Evolutionary conservation across 2,113 vertebrate species (phyloP), one percentile per base, ranked within the genome.

Genomic region (Macroglossus sobrinus): DNA sequence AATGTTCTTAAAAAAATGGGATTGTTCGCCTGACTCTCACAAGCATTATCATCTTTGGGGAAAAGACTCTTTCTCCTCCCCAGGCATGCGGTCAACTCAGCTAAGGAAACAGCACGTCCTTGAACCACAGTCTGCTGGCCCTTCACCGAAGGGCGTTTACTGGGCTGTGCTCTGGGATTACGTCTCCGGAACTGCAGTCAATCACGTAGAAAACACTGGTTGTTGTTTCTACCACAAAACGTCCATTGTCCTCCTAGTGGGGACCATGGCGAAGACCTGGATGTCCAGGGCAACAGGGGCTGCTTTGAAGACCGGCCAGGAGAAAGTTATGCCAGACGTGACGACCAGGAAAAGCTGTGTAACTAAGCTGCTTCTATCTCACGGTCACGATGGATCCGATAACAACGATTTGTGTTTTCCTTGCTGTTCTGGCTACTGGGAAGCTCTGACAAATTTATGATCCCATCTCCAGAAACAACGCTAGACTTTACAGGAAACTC

Each of bases 341-440:
- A 64, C 72, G 81, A 97, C 76, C 88, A 75, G 96, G 91, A 95
- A 96, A 89, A 93, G 81, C 35, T 45, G 68, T 57, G 78, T 89
- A 82, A 96, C 55, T 12, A 76, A 95, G 95, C 94, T 78, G 69
- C 55, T 89, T 94, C 96, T 94, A 88, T 97, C 94, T 96, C 91
- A 15, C 47, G 89, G 89, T 64, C 11, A 75, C 91, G 88, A 76
- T 64, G 68, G 85, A 47, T 75, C 9, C 0, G n/a, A 63, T 91
- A 64, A 93, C 78, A 68, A 82, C 81, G 18, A 57, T 66, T 68
- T 78, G 80, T 76, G 76, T 92, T 90, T 92, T 66, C 76, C 87
- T 91, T 85, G 92, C 91, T 91, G 61, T 96, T 91, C 79, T 97
- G 94, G 72, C 89, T 94, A 57, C 85, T 64, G 38, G 94, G 84